Percentiles rank a stretch among this genome's conserved stretches.
Conservation (phyloP, 2,888 invertebrate species). For the Caenorhabditis becei region DNA sequence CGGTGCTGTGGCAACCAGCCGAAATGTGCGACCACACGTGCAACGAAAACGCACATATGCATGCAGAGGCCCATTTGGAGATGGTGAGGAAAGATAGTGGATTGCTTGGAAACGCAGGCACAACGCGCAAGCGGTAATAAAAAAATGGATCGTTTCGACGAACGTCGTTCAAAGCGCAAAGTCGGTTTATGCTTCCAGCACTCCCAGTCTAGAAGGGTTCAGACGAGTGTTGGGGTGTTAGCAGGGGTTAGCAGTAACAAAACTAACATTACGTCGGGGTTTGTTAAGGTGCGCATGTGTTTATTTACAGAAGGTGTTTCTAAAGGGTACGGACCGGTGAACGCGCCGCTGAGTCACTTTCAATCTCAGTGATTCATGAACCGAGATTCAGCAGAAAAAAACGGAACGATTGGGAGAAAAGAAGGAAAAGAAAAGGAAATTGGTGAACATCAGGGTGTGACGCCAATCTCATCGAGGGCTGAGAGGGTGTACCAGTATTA, state of each 20-base stretch:
- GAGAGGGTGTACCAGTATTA: conserved; percentile 56
- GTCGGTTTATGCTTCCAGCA: no score
- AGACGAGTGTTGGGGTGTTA: not conserved
- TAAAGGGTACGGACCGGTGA: conserved; percentile 41
- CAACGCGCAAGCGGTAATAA: conserved; percentile 33
- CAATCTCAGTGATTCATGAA: conserved; percentile 23
- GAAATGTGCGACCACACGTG: conserved; percentile 39
- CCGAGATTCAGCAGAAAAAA: not conserved
- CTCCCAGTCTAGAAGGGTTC: no score
- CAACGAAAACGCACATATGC: conserved; percentile 34
- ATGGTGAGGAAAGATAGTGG: conserved; percentile 25
- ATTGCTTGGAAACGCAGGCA: conserved; percentile 20
- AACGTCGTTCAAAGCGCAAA: conserved; percentile 1
- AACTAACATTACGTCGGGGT: conserved; percentile 30
- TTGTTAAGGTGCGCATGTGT: conserved; percentile 10
- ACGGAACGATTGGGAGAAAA: not conserved
- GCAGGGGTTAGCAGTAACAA: not conserved
- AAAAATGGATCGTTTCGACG: conserved; percentile 28
- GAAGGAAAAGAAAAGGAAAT: conserved; percentile 26
- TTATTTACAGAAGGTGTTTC: conserved; percentile 55
- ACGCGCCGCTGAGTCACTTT: conserved; percentile 14
- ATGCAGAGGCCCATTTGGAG: conserved; percentile 19
- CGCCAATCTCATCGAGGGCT: conserved; percentile 52
- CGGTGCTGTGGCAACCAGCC: conserved; percentile 43
- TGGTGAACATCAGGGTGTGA: conserved; percentile 46